Evolutionary conservation across 2,888 invertebrate genomes (phyloP), one percentile per base, ranked within the genome.

Genomic region (Acanthacorydalis orientalis): DNA sequence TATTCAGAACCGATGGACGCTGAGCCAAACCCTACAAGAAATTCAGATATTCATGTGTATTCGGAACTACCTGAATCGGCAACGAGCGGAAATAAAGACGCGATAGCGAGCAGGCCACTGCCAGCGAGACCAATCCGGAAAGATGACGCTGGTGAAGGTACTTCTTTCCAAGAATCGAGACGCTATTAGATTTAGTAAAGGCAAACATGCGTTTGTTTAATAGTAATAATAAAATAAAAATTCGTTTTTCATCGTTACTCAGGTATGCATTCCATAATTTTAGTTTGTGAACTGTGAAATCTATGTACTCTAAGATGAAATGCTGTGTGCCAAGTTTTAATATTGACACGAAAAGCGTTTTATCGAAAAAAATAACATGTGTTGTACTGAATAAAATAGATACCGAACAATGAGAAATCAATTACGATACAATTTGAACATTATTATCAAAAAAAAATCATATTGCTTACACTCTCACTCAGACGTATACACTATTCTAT

Each of bases 81-180:
- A 49, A 62, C 60, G 34, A 50, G 52, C 47, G 31, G 47, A 47
- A 38, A 53, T 49, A 41, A 43, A 45, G 44, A 43, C 63, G 63
- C 72, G 56, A 80, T 80, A 78, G 69, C 77, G 31, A 76, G 79
- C 56, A 68, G 81, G 52, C 81, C 81, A n/a, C 64, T 82, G 35
- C 81, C 81, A 1, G 74, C 75, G 51, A 79, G 78, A 59, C 80
- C 81, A 14, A 63, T 55, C 50, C 58, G 56, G 37, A 11, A 42
- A 38, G 40, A 35, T 46, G 37, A 49, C 39, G 44, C 45, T 12
- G 52, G 47, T 6, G 51, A 50, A 37, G 49, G 49, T 3, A 48
- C 51, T 34, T 49, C 50, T 6, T 48, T 49, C n/a, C 46, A 51
- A 33, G 42, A 23, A 14, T 37, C 9, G n/a, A 37, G 37, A 37